phyloP scores from a whole-genome alignment of 2,888 invertebrate species.

The Aelia acuminata region DNA sequence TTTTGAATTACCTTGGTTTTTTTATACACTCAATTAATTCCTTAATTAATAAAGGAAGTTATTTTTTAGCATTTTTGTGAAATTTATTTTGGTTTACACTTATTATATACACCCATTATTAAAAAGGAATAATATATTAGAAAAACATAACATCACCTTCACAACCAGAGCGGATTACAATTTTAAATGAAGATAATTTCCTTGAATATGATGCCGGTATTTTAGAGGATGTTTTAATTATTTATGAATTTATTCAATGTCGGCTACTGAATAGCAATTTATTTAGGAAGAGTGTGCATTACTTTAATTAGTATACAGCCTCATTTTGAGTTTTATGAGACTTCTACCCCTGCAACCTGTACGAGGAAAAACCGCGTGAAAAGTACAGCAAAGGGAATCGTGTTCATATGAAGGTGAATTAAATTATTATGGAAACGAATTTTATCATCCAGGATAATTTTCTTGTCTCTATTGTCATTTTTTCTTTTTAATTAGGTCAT shows the following conservation, averaged over 20 bases:
- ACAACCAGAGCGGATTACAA: not conserved
- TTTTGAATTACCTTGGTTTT: too few species aligned
- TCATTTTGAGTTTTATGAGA: not conserved
- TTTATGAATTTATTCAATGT: slow-evolving; percentile 36
- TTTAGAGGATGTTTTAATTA: not conserved
- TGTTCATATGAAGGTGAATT: not conserved
- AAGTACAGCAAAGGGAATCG: not conserved
- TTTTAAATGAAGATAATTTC: slow-evolving; percentile 15
- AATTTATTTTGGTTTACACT: too few species aligned
- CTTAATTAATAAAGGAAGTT: too few species aligned
- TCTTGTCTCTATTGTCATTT: not conserved
- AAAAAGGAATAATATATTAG: too few species aligned
- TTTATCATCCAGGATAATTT: not conserved
- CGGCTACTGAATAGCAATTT: slow-evolving; percentile 1
- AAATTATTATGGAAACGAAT: not conserved
- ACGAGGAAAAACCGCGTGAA: not conserved
- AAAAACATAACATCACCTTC: not conserved
- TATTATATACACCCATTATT: too few species aligned
- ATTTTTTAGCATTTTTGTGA: too few species aligned
- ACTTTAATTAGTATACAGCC: not conserved
- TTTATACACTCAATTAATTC: too few species aligned
- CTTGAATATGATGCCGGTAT: not conserved
- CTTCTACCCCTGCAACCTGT: not conserved
- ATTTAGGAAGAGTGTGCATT: not conserved
- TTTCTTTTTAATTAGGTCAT: not conserved